These are phyloP conservation scores for Neopipo cinnamomea DNA, from an alignment of 2,113 vertebrate species.

Conservation along the genomic window DNA sequence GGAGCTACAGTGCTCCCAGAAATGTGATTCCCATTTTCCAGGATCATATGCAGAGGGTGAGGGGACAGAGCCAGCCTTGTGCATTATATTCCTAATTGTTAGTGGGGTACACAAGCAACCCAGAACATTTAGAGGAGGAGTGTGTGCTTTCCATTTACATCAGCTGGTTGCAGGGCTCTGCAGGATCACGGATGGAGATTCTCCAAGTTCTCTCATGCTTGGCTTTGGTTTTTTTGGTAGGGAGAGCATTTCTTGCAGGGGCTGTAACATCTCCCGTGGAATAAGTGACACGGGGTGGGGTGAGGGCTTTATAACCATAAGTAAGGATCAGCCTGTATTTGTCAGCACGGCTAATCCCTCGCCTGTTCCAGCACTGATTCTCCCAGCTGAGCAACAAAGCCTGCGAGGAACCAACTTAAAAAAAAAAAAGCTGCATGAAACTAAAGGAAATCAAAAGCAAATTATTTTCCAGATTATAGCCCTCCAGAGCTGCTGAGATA, in stretches of 20 bases:
- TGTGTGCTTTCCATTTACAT: too few relatives aligned
- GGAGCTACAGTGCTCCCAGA: background rate
- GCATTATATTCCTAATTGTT: background rate
- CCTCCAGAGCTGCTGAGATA: slow-evolving; percentile 79
- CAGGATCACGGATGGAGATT: background rate
- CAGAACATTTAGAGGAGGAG: background rate
- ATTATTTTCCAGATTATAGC: slow-evolving; percentile 81
- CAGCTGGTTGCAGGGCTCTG: background rate
- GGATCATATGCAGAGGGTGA: background rate
- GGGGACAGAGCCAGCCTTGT: background rate
- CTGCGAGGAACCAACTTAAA: slow-evolving; percentile 24
- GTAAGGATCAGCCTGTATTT: slow-evolving; percentile 27
- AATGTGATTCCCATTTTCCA: background rate
- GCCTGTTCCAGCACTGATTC: slow-evolving; percentile 9
- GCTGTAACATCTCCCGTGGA: background rate
- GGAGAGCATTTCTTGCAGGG: background rate
- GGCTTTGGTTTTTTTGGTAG: background rate
- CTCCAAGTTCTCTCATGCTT: background rate
- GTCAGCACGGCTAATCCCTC: background rate
- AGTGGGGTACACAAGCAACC: background rate
- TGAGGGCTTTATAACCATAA: slow-evolving; percentile 6
- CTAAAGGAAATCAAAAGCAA: slow-evolving; percentile 78
- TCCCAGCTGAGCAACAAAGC: slow-evolving; percentile 43
- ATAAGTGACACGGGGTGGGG: background rate
- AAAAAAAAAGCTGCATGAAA: background rate